Percentiles rank a stretch among this genome's conserved stretches.
phyloP scores from a whole-genome alignment of 2,888 invertebrate species.

The Psylliodes chrysocephalus region DNA sequence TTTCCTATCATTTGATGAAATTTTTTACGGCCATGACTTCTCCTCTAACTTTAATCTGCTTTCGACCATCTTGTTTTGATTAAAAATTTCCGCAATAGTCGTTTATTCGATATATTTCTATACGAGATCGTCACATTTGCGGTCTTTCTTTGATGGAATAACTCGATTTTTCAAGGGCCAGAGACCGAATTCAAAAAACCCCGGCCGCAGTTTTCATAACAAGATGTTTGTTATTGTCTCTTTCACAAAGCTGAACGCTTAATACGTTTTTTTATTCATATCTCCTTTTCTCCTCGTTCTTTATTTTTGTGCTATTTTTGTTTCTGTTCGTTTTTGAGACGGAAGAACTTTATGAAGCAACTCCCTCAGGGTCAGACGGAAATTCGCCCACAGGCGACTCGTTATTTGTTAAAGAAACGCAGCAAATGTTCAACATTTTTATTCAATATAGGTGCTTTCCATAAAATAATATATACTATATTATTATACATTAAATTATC shows the following conservation, averaged over 20 bases:
- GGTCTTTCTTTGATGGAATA: conserved; percentile 22
- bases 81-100: conserved; percentile 14
- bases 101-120: conserved; percentile 4
- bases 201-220: conserved; percentile 27
- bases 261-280: conserved; percentile 31
- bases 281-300: not conserved
- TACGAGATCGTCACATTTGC: conserved; percentile 19
- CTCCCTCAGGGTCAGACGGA: conserved; percentile 31
- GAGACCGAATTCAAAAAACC: conserved; percentile 17
- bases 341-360: conserved; percentile 33
- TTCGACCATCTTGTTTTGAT: conserved; percentile 3
- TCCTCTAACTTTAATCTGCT: not conserved
- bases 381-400: conserved; percentile 10
- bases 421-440: too few species aligned
- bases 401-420: too few species aligned
- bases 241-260: conserved; percentile 29
- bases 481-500: too few species aligned
- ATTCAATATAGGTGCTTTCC: too few species aligned
- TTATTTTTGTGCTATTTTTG: conserved; percentile 19
- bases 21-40: not conserved
- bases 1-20: conserved; percentile 4
- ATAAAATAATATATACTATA: too few species aligned
- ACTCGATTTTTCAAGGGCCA: conserved; percentile 23
- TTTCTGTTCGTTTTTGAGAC: conserved; percentile 25
- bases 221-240: conserved; percentile 31